phyloP scores from a whole-genome alignment of 2,888 invertebrate genomes.

The Pantelozetes paolii region DNA sequence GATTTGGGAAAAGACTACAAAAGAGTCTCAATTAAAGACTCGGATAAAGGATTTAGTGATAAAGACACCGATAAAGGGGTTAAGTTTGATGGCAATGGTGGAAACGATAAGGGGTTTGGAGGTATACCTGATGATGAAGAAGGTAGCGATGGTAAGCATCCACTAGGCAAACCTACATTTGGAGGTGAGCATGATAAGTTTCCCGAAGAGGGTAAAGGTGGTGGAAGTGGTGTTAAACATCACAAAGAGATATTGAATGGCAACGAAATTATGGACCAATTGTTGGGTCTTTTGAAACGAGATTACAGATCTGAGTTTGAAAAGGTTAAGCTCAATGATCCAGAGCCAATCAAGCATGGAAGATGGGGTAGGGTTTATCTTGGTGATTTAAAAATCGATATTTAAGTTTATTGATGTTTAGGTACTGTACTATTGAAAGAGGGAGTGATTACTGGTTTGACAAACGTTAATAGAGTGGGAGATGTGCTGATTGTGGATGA shows the following conservation, averaged over 20 bases:
- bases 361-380: not conserved
- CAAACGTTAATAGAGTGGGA: not conserved
- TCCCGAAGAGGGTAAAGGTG: not conserved
- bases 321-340: not conserved
- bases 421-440: not conserved
- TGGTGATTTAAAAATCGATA: no score
- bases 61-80: no score
- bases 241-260: not conserved
- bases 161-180: no score
- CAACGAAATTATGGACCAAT: not conserved
- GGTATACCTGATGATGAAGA: no score
- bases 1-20: conserved; percentile 12
- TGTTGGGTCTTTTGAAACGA: not conserved
- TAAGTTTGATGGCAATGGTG: no score
- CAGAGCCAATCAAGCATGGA: not conserved
- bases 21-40: not conserved
- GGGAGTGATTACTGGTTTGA: not conserved
- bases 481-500: not conserved
- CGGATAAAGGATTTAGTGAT: not conserved
- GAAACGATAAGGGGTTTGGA: no score
- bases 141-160: no score
- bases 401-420: not conserved
- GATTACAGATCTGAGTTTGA: not conserved
- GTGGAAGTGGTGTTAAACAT: not conserved
- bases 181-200: not conserved